Percentiles rank a stretch among this genome's conserved stretches.
Evolutionary conservation across 2,113 vertebrate species (phyloP).

Genomic region (Ibidorhyncha struthersii): DNA sequence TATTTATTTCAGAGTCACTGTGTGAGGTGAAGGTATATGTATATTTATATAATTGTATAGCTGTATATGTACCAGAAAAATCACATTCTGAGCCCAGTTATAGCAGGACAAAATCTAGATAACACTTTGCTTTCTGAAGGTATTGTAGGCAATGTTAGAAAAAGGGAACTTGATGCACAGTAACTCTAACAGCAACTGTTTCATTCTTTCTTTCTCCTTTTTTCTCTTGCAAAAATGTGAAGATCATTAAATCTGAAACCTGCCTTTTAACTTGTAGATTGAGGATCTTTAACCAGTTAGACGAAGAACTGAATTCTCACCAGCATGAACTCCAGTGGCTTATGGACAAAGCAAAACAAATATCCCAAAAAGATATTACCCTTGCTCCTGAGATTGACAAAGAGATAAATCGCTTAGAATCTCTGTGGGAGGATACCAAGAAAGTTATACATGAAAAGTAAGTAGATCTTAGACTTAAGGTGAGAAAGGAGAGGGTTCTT

Average conservation of each 20-base stretch:
- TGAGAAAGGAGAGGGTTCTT: not conserved
- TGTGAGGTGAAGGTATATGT: not conserved
- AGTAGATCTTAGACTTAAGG: conserved; percentile 22
- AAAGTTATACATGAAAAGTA: conserved; percentile 86
- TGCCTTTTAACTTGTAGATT: conserved; percentile 77
- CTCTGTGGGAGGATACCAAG: conserved; percentile 84
- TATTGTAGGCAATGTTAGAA: not conserved
- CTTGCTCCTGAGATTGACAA: conserved; percentile 81
- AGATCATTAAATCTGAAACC: not conserved
- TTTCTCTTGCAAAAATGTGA: not conserved
- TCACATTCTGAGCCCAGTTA: not conserved
- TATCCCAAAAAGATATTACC: conserved; percentile 85
- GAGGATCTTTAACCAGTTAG: conserved; percentile 88
- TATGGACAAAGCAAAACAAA: conserved; percentile 89
- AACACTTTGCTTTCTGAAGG: not conserved
- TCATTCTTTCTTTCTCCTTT: not conserved
- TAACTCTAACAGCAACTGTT: not conserved
- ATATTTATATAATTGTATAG: not conserved
- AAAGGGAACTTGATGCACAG: not conserved
- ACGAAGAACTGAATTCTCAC: conserved; percentile 90
- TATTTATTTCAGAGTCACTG: not conserved
- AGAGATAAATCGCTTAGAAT: conserved; percentile 82
- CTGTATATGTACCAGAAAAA: not conserved
- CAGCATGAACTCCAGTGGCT: conserved; percentile 93
- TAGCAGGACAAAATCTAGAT: not conserved